phyloP scores from a whole-genome alignment of 2,797 vertebrate genomes.

The Psittacula derbiana region DNA sequence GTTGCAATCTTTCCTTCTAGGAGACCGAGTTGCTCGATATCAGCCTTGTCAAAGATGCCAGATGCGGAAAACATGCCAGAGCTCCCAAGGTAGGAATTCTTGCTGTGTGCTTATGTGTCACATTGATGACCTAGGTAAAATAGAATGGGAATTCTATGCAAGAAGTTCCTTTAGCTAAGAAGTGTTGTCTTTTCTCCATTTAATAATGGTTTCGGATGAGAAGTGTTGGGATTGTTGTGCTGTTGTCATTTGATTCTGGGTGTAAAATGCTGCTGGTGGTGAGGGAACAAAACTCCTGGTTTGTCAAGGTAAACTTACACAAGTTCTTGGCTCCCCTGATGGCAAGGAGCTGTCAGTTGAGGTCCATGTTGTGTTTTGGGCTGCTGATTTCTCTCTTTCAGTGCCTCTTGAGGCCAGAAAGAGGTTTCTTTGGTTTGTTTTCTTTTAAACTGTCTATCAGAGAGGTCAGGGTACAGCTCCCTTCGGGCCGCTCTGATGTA shows the following conservation, averaged over 20 bases:
- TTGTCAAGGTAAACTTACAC: not conserved
- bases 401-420: not conserved
- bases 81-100: slow-evolving; percentile 80
- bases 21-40: slow-evolving; percentile 83
- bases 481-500: not conserved
- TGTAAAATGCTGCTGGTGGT: not conserved
- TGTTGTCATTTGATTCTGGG: not conserved
- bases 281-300: not conserved
- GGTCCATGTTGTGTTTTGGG: not conserved
- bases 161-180: not conserved
- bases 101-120: not conserved
- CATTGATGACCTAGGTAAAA: not conserved
- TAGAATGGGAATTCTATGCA: not conserved
- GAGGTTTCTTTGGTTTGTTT: not conserved
- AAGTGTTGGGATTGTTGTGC: not conserved
- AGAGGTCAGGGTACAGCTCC: not conserved
- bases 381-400: not conserved
- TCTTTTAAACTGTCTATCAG: not conserved
- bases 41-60: slow-evolving; percentile 82
- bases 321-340: not conserved
- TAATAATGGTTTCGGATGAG: not conserved
- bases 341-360: not conserved
- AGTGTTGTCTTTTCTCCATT: not conserved
- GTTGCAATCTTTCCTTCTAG: slow-evolving; percentile 66
- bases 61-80: slow-evolving; percentile 80